Evolutionary conservation across 2,797 vertebrate species (phyloP).

Genomic region (Trichosurus vulpecula): DNA sequence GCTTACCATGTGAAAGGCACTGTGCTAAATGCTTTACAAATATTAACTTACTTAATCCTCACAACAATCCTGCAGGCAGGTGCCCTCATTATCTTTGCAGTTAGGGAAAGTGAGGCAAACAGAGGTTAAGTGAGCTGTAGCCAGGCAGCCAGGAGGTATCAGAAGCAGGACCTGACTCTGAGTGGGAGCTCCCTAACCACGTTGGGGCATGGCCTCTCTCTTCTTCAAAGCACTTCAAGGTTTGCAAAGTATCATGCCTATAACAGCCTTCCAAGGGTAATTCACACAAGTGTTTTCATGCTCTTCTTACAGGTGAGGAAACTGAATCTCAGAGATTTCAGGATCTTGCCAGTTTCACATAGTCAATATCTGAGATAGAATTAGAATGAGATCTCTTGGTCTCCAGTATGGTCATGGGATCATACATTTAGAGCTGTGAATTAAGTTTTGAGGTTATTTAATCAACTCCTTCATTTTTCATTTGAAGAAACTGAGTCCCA

Average conservation of each 20-base stretch:
- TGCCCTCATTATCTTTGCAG: background rate
- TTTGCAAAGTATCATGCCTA: background rate
- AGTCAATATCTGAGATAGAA: background rate
- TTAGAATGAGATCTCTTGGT: background rate
- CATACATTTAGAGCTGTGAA: background rate
- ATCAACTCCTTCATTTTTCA: background rate
- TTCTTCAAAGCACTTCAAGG: background rate
- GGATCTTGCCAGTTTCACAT: background rate
- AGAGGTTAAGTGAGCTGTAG: background rate
- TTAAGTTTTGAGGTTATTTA: background rate
- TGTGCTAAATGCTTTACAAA: background rate
- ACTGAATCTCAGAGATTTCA: background rate
- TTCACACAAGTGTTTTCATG: background rate
- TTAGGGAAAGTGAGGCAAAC: background rate
- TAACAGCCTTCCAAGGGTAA: background rate
- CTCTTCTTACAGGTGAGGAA: background rate
- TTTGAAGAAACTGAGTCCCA: background rate
- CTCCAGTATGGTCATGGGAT: background rate
- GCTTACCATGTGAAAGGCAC: background rate
- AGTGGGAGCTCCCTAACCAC: background rate
- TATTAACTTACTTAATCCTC: background rate
- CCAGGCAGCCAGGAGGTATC: background rate
- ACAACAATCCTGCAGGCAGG: background rate
- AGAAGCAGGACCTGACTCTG: background rate
- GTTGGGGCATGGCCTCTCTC: background rate